These are phyloP conservation scores for Zootermopsis nevadensis DNA, from an alignment of 2,888 invertebrate genomes.

Conservation along the genomic window DNA sequence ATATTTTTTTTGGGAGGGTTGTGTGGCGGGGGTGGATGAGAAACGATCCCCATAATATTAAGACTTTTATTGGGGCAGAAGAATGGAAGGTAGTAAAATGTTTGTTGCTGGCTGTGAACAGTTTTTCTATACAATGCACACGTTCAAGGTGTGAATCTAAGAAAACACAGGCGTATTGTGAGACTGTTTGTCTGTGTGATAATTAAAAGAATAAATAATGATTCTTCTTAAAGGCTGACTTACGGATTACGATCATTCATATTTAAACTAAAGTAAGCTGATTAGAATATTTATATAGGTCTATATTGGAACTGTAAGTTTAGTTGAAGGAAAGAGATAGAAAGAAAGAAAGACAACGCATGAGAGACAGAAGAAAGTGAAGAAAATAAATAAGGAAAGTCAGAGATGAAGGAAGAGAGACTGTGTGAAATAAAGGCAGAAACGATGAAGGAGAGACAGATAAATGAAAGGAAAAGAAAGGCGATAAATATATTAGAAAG, in stretches of 20 bases:
- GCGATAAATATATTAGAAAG: too few species aligned
- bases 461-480: too few species aligned
- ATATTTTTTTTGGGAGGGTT: neutral
- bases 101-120: neutral
- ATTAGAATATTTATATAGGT: neutral
- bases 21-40: neutral
- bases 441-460: too few species aligned
- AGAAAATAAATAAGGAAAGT: too few species aligned
- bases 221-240: neutral
- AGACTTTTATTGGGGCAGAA: slow-evolving; percentile 21
- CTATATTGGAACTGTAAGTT: neutral
- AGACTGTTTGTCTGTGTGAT: neutral
- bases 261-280: too few species aligned
- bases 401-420: too few species aligned
- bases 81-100: neutral
- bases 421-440: too few species aligned
- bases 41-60: slow-evolving; percentile 20
- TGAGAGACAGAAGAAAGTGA: too few species aligned
- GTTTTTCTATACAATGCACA: neutral
- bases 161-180: neutral
- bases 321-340: neutral
- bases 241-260: neutral
- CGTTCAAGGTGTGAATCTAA: neutral
- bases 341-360: neutral
- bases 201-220: neutral